Evolutionary conservation across 2,888 invertebrate genomes (phyloP).

Genomic region (Lobophora halterata): DNA sequence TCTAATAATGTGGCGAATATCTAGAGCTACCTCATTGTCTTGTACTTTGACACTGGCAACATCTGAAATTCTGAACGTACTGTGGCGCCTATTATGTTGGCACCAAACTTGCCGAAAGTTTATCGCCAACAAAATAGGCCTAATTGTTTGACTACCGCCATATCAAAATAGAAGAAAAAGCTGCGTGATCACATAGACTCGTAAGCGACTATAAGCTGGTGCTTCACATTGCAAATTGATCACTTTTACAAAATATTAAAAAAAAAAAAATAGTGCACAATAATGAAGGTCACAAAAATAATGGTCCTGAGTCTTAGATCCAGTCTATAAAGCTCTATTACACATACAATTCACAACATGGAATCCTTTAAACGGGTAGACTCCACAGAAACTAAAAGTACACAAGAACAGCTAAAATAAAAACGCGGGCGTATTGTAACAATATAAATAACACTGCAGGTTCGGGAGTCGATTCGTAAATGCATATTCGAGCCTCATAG

Average conservation of each 20-base stretch:
- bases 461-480: slow-evolving; percentile 58
- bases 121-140: too few species aligned
- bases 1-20: slow-evolving; percentile 30
- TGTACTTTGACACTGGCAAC: slow-evolving; percentile 13
- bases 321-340: slow-evolving; percentile 75
- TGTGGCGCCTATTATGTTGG: too few species aligned
- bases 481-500: slow-evolving; percentile 49
- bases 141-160: slow-evolving; percentile 32
- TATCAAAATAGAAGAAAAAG: slow-evolving; percentile 35
- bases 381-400: slow-evolving; percentile 57
- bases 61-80: background rate
- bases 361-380: slow-evolving; percentile 43
- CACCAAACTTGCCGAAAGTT: too few species aligned
- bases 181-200: slow-evolving; percentile 43
- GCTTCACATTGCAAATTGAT: slow-evolving; percentile 60
- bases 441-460: slow-evolving; percentile 67
- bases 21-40: slow-evolving; percentile 12
- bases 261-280: slow-evolving; percentile 61
- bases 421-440: slow-evolving; percentile 63
- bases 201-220: slow-evolving; percentile 72
- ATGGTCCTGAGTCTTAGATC: slow-evolving; percentile 79
- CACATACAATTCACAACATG: slow-evolving; percentile 56
- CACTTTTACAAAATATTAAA: slow-evolving; percentile 53
- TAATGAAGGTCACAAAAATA: slow-evolving; percentile 55
- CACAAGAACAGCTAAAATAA: slow-evolving; percentile 70